Percentiles rank a stretch among this genome's conserved stretches.
Evolutionary conservation across 1,140 invertebrate species (phyloP).

Genomic region (Lethrus apterus): DNA sequence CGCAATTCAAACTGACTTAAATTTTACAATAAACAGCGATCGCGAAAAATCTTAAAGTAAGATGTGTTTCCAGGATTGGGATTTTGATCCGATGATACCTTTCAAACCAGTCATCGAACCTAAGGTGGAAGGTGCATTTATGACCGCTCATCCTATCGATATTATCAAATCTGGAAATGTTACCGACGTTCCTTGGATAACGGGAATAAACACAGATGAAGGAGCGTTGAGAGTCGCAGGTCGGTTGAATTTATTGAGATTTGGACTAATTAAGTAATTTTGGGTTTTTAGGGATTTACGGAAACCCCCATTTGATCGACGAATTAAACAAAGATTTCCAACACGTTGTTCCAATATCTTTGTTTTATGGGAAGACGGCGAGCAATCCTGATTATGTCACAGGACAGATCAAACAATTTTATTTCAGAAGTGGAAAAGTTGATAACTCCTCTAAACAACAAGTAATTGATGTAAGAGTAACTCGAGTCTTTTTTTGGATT

Average conservation of each 20-base stretch:
- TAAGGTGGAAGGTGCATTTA: constrained; percentile 54
- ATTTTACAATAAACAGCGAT: too few species aligned
- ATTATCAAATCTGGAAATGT: constrained; percentile 43
- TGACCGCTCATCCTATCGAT: constrained; percentile 50
- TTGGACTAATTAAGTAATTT: constrained; percentile 1
- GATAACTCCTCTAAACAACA: constrained; percentile 44
- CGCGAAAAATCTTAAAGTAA: neutral
- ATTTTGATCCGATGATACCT: constrained; percentile 64
- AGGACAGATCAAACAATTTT: constrained; percentile 50
- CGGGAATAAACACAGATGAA: constrained; percentile 59
- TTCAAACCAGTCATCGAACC: constrained; percentile 65
- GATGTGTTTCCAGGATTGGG: constrained; percentile 43
- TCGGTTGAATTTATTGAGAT: too few species aligned
- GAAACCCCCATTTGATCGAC: constrained; percentile 37
- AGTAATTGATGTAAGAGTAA: constrained; percentile 47
- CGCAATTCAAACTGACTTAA: too few species aligned
- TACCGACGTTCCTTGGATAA: constrained; percentile 55
- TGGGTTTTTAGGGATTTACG: constrained; percentile 14
- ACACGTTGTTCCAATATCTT: constrained; percentile 49
- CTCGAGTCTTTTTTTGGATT: too few species aligned
- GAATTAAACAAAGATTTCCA: constrained; percentile 52
- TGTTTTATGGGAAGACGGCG: constrained; percentile 54
- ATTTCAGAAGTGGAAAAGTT: constrained; percentile 47
- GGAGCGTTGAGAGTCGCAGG: constrained; percentile 57
- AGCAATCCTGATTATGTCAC: constrained; percentile 44